These are phyloP conservation scores for Amphibalanus amphitrite DNA, from an alignment of 1,140 invertebrate species.

Conservation along the genomic window DNA sequence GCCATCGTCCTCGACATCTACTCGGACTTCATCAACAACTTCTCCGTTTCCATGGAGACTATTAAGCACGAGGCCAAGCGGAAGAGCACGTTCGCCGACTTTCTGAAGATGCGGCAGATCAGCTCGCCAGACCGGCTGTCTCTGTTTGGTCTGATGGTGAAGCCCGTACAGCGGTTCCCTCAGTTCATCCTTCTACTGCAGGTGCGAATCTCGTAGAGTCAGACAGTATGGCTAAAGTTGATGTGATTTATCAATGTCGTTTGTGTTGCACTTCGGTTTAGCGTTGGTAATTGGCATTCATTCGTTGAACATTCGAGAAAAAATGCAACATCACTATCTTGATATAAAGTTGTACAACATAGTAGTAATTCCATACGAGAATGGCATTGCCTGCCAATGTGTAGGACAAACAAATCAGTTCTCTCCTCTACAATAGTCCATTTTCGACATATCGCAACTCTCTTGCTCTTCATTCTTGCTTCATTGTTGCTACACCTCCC, in stretches of 20 bases:
- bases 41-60: slow-evolving; percentile 85
- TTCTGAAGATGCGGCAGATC: slow-evolving; percentile 85
- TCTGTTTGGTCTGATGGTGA: slow-evolving; percentile 92
- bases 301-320: too few relatives aligned
- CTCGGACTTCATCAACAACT: slow-evolving; percentile 93
- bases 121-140: slow-evolving; percentile 76
- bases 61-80: slow-evolving; percentile 84
- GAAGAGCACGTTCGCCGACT: slow-evolving; percentile 75
- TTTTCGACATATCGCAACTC: too few relatives aligned
- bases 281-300: too few relatives aligned
- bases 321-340: too few relatives aligned
- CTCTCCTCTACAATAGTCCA: too few relatives aligned
- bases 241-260: background rate
- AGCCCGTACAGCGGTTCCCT: slow-evolving; percentile 90
- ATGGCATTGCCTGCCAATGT: too few relatives aligned
- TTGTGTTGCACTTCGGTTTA: background rate
- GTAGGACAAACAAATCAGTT: too few relatives aligned
- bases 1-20: slow-evolving; percentile 84
- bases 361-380: too few relatives aligned
- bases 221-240: background rate
- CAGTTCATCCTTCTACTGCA: slow-evolving; percentile 92
- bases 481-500: too few relatives aligned
- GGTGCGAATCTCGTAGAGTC: too few relatives aligned
- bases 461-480: too few relatives aligned
- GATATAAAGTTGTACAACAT: too few relatives aligned